Evolutionary conservation across 2,888 invertebrate species (phyloP).

Genomic region (Cheilosia pagana): DNA sequence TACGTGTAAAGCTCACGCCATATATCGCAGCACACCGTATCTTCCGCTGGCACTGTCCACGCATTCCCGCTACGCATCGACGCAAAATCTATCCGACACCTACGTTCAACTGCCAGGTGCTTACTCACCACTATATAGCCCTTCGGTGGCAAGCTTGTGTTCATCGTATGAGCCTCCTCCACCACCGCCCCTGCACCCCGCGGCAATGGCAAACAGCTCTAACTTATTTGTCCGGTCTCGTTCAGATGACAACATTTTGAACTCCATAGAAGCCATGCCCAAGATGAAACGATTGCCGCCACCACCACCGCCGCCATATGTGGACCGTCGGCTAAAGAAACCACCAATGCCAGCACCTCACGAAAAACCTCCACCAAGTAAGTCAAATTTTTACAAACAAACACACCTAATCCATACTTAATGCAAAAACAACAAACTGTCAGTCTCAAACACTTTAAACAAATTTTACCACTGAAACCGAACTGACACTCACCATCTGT

Average conservation of each 20-base stretch:
- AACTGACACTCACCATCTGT: background rate
- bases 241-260: conserved; percentile 92
- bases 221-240: conserved; percentile 87
- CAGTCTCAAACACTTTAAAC: too few species aligned
- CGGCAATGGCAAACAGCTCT: conserved; percentile 82
- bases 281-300: conserved; percentile 85
- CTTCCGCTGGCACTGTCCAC: conserved; percentile 88
- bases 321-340: conserved; percentile 82
- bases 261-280: conserved; percentile 85
- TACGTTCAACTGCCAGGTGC: conserved; percentile 88
- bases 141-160: conserved; percentile 87
- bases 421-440: too few species aligned
- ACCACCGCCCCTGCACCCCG: conserved; percentile 86
- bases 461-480: background rate
- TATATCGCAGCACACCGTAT: conserved; percentile 93
- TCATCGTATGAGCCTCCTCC: conserved; percentile 88
- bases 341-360: conserved; percentile 84
- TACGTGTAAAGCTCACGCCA: conserved; percentile 87
- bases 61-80: conserved; percentile 90
- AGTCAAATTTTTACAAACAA: conserved; percentile 73
- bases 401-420: too few species aligned
- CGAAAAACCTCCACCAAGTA: conserved; percentile 83
- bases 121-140: conserved; percentile 87
- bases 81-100: conserved; percentile 91
- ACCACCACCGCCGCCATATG: conserved; percentile 85